Percentiles rank a stretch among this genome's conserved stretches.
These are phyloP conservation scores for Ochlodes sylvanus DNA, from an alignment of 2,888 invertebrate species.

Conservation along the genomic window DNA sequence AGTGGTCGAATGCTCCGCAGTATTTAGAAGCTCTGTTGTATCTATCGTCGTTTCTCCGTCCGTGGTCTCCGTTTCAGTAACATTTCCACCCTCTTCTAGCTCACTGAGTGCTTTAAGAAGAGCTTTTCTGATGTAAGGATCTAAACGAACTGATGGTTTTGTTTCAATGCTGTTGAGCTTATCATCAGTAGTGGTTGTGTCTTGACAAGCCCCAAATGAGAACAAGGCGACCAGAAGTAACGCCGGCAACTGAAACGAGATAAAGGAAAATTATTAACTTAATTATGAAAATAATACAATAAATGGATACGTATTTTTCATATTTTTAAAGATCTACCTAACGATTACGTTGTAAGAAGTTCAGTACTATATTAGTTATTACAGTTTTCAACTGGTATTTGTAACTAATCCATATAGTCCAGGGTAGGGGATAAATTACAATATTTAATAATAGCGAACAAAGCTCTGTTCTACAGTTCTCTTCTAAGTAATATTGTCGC, in stretches of 20 bases:
- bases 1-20: constrained; percentile 67
- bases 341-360: no score
- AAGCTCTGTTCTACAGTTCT: no score
- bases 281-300: no score
- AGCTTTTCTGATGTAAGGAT: constrained; percentile 90
- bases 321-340: no score
- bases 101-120: constrained; percentile 91
- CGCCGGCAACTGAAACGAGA: constrained; percentile 64
- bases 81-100: constrained; percentile 86
- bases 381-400: no score
- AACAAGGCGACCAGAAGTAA: constrained; percentile 60
- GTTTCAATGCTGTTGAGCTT: constrained; percentile 73
- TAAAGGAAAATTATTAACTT: background rate
- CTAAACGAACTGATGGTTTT: constrained; percentile 86
- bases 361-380: no score
- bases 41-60: constrained; percentile 59
- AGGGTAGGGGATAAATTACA: no score
- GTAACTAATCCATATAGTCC: no score
- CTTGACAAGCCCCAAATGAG: constrained; percentile 60
- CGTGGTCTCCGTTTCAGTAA: constrained; percentile 72
- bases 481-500: no score
- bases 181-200: constrained; percentile 63
- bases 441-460: no score
- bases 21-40: constrained; percentile 69
- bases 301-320: no score